A percentile compares a stretch with the other conserved stretches of the same genome.
Evolutionary conservation across 2,888 invertebrate genomes (phyloP).

Genomic region (Panzeria rudis): DNA sequence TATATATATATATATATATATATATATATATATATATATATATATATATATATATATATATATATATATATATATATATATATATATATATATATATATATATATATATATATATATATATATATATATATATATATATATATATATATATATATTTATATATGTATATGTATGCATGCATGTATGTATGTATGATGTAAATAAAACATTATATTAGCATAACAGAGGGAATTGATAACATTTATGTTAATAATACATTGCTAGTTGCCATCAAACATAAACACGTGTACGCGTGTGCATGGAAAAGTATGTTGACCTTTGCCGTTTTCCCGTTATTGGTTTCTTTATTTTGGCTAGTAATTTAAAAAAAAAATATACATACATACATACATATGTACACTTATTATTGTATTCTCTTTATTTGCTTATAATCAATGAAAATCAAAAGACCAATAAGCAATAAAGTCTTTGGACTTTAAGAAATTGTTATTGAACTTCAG

Average conservation of each 20-base stretch:
- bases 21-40: too few species aligned
- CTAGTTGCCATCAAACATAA: not conserved
- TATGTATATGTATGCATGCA: too few species aligned
- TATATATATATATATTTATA: too few species aligned
- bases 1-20: too few species aligned
- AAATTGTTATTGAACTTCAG: slow-evolving; percentile 66
- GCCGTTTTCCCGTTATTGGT: not conserved
- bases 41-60: too few species aligned
- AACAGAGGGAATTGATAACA: not conserved
- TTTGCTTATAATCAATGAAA: slow-evolving; percentile 18
- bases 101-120: too few species aligned
- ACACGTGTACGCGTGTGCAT: slow-evolving; percentile 2
- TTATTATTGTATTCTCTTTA: slow-evolving; percentile 4
- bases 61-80: too few species aligned
- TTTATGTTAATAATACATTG: slow-evolving; percentile 2
- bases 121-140: too few species aligned
- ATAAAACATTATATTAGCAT: not conserved
- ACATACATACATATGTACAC: not conserved
- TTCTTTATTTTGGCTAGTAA: not conserved
- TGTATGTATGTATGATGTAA: too few species aligned
- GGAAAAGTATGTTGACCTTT: slow-evolving; percentile 15
- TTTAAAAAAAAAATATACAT: not conserved
- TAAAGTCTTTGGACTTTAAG: slow-evolving; percentile 57
- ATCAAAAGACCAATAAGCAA: slow-evolving; percentile 40
- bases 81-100: too few species aligned